Conservation (phyloP, 2,888 invertebrate species). For the Ennomos quercinarius region DNA sequence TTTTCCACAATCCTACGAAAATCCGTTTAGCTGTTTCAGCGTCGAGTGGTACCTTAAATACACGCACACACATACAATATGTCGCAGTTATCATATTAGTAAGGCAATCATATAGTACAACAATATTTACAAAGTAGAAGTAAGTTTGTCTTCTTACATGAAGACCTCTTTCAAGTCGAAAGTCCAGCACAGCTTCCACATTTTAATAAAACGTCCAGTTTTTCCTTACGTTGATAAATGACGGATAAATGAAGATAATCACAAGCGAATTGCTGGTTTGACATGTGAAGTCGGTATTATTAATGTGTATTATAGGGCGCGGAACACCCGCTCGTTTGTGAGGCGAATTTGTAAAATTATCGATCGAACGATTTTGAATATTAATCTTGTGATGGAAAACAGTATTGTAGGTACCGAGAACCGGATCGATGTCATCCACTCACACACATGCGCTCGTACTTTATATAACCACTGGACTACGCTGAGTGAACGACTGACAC, state of each 20-base stretch:
- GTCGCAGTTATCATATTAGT: too few relatives aligned
- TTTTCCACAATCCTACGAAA: too few relatives aligned
- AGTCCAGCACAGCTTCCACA: slow-evolving; percentile 42
- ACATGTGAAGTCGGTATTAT: slow-evolving; percentile 78
- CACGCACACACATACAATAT: too few relatives aligned
- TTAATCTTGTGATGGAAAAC: slow-evolving; percentile 60
- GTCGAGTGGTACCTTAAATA: too few relatives aligned
- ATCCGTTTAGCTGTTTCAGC: too few relatives aligned
- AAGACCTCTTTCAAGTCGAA: slow-evolving; percentile 5
- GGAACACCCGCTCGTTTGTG: slow-evolving; percentile 73
- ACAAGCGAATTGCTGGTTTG: slow-evolving; percentile 77
- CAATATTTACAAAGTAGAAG: too few relatives aligned
- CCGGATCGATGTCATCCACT: background rate
- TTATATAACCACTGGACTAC: too few relatives aligned
- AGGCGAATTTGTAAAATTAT: slow-evolving; percentile 81
- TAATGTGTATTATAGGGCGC: slow-evolving; percentile 81
- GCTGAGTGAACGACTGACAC: too few relatives aligned
- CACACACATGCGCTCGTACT: background rate
- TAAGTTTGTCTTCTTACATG: too few relatives aligned
- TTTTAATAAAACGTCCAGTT: slow-evolving; percentile 51
- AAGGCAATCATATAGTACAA: too few relatives aligned
- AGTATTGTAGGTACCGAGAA: slow-evolving; percentile 6
- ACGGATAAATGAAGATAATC: slow-evolving; percentile 81
- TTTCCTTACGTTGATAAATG: slow-evolving; percentile 71
- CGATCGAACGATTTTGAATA: slow-evolving; percentile 73